phyloP scores from a whole-genome alignment of 2,797 vertebrate species.

The Uromys caudimaculatus region DNA sequence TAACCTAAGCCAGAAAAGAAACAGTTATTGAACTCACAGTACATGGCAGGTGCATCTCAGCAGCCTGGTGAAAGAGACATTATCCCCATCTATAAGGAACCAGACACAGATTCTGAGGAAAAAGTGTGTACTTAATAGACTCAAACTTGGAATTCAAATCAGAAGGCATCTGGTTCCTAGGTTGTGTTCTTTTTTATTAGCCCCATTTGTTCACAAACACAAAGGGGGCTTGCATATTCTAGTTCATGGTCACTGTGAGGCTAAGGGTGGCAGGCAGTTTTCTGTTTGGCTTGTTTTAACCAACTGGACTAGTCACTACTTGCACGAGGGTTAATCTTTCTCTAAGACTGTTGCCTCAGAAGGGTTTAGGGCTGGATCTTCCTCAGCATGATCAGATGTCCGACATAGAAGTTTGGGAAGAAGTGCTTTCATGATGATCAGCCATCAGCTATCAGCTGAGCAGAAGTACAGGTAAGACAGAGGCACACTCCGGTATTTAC shows the following conservation, averaged over 20 bases:
- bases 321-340: not conserved
- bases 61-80: not conserved
- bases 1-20: conserved; percentile 36
- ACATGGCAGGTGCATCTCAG: not conserved
- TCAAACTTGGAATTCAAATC: not conserved
- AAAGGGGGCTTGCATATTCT: not conserved
- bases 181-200: not conserved
- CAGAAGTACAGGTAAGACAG: not conserved
- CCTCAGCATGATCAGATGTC: not conserved
- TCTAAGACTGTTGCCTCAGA: not conserved
- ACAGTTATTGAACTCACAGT: not conserved
- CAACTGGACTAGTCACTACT: not conserved
- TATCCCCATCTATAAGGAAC: not conserved
- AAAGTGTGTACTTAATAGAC: not conserved
- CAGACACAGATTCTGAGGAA: not conserved
- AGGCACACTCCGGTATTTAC: not conserved
- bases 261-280: not conserved
- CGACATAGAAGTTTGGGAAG: not conserved
- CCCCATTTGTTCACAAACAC: not conserved
- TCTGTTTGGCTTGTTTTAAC: not conserved
- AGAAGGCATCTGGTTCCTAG: not conserved
- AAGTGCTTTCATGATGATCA: not conserved
- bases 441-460: not conserved
- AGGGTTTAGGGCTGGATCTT: conserved; percentile 13
- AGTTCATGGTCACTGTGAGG: not conserved